These are phyloP conservation scores for Poeciliopsis gracilis DNA, from an alignment of 2,797 vertebrate genomes.

Conservation along the genomic window DNA sequence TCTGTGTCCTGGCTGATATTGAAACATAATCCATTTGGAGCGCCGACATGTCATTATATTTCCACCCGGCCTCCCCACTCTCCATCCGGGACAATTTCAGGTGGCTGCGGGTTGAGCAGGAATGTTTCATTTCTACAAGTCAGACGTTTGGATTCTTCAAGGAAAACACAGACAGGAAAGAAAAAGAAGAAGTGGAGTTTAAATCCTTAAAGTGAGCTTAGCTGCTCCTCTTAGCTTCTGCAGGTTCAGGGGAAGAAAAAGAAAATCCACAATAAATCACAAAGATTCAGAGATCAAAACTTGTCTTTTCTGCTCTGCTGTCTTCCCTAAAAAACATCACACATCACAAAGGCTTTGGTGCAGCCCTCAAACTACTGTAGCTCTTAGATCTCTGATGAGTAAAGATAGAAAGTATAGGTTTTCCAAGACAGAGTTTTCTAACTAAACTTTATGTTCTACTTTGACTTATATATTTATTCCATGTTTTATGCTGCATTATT, in stretches of 20 bases:
- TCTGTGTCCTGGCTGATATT: slow-evolving; percentile 82
- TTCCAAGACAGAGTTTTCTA: slow-evolving; percentile 11
- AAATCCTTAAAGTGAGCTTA: slow-evolving; percentile 33
- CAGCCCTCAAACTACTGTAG: slow-evolving; percentile 21
- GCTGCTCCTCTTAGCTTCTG: slow-evolving; percentile 21
- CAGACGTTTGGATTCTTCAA: slow-evolving; percentile 39
- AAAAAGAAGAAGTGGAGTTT: slow-evolving; percentile 29
- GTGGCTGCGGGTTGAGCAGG: slow-evolving; percentile 59
- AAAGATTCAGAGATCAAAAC: slow-evolving; percentile 49
- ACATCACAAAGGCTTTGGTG: slow-evolving; percentile 23
- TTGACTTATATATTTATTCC: not conserved
- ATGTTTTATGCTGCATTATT: slow-evolving; percentile 8
- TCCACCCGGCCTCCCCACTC: slow-evolving; percentile 49
- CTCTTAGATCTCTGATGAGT: slow-evolving; percentile 25
- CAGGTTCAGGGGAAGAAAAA: slow-evolving; percentile 16
- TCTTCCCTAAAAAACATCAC: slow-evolving; percentile 35
- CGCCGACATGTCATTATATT: slow-evolving; percentile 82
- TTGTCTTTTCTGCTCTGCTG: slow-evolving; percentile 23
- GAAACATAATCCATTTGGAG: slow-evolving; percentile 86
- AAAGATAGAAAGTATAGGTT: slow-evolving; percentile 15
- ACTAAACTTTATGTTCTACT: slow-evolving; percentile 14
- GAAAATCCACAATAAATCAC: slow-evolving; percentile 24
- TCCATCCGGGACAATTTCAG: slow-evolving; percentile 71
- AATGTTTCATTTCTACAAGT: slow-evolving; percentile 71
- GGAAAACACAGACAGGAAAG: slow-evolving; percentile 2